Evolutionary conservation across 2,888 invertebrate species (phyloP), one percentile per base, ranked within the genome.

Genomic region (Hirtodrosophila duncani): DNA sequence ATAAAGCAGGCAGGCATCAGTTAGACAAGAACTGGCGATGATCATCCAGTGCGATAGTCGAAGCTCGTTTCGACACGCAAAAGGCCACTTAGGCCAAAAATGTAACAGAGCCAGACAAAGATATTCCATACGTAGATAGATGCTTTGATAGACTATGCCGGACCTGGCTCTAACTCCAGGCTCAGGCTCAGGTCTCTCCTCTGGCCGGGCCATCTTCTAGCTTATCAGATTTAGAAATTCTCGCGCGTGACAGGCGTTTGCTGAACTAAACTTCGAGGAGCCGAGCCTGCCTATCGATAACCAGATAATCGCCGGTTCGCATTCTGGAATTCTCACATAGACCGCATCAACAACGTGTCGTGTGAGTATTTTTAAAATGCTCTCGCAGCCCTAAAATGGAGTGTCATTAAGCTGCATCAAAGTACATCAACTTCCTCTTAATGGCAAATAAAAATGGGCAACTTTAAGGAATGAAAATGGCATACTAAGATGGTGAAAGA

Each of bases 51-150:
- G n/a, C n/a, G n/a, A n/a, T n/a, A n/a, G n/a, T n/a, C n/a, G n/a
- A n/a, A n/a, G n/a, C 31, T 50, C 44, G 48, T 36, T 41, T 21
- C 50, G 52, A 60, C 74, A 71, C 81, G 78, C 74, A 64, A 75
- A 69, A 72, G 78, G 74, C 81, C 81, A 75, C 81, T 75, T 75
- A 69, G 78, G 78, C 78, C 67, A 74, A 66, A 74, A 68, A 80
- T 80, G 68, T 80, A 71, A 63, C 78, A 68, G 20, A 23, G 49
- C 44, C 21, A 23, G 39, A 29, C 23, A 27, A 24, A 31, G 18
- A 55, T 55, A 55, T 46, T 38, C 27, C 27, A 31, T 36, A 24
- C 23, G 8, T 18, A 53, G 58, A 57, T 57, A 51, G 58, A 57
- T 57, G 59, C 59, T 29, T 50, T 58, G 59, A 56, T 56, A 56